Conservation (phyloP, 2,888 invertebrate species). For the Pyrrhosoma nymphula region DNA sequence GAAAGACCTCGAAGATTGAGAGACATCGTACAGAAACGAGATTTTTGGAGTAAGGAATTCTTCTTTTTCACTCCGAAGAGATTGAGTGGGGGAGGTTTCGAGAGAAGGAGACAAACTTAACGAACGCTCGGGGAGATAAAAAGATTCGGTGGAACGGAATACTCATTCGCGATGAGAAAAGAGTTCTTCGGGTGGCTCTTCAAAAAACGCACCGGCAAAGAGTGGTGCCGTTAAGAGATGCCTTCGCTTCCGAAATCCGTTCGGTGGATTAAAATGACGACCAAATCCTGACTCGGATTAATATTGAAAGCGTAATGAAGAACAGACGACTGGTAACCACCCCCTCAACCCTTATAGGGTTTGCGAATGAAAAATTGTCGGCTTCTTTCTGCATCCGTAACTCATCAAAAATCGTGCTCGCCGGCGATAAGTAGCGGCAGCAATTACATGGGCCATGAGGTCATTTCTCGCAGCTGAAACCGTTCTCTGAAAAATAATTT, state of each 20-base stretch:
- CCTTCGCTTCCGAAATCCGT: neutral
- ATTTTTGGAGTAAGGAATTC: neutral
- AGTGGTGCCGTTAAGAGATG: neutral
- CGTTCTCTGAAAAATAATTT: neutral
- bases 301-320: neutral
- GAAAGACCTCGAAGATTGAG: neutral
- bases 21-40: neutral
- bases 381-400: neutral
- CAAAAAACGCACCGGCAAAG: neutral
- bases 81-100: neutral
- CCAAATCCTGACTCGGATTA: neutral
- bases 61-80: neutral
- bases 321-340: neutral
- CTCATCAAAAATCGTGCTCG: neutral
- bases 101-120: neutral
- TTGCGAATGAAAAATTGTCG: neutral
- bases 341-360: neutral
- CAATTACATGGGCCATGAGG: neutral
- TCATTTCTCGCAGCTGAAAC: neutral
- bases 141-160: constrained; percentile 9
- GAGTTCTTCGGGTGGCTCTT: neutral
- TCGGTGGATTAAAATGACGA: neutral
- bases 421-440: neutral
- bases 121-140: neutral
- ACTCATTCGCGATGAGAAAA: neutral